These are phyloP conservation scores for Caenorhabditis sulstoni DNA, from an alignment of 2,888 invertebrate species.

Conservation along the genomic window DNA sequence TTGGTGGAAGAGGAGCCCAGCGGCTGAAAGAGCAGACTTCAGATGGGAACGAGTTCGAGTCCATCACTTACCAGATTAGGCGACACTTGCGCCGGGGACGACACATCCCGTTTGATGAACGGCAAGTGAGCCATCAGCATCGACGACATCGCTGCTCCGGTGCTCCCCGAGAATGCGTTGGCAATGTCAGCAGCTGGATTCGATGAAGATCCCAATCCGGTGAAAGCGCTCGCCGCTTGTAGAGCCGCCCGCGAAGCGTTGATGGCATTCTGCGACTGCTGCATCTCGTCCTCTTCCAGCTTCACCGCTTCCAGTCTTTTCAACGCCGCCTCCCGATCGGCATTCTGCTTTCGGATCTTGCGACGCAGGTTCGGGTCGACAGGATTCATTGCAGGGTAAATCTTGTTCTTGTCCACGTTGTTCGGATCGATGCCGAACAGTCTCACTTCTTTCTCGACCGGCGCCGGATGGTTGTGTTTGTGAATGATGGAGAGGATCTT, in stretches of 20 bases:
- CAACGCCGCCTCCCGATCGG: constrained; percentile 27
- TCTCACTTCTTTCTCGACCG: constrained; percentile 14
- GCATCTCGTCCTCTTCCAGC: constrained; percentile 10
- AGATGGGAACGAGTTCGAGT: no score
- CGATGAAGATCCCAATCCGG: no score
- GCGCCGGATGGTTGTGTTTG: constrained; percentile 32
- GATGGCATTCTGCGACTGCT: constrained; percentile 11
- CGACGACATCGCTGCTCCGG: no score
- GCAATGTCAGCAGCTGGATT: no score
- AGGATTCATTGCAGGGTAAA: constrained; percentile 20
- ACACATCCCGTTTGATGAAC: no score
- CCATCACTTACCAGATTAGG: no score
- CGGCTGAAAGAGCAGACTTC: no score
- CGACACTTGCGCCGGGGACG: no score
- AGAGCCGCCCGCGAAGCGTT: constrained; percentile 19
- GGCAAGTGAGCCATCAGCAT: no score
- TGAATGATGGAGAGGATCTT: constrained; percentile 19
- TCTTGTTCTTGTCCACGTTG: constrained; percentile 3
- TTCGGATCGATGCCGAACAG: constrained; percentile 31
- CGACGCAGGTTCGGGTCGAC: constrained; percentile 28
- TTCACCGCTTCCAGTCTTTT: constrained; percentile 11
- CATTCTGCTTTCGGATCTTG: constrained; percentile 40
- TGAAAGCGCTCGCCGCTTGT: neutral
- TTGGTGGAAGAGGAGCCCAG: no score
- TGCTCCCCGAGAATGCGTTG: no score